These are phyloP conservation scores for Heteropelma amictum DNA, from an alignment of 2,888 invertebrate species.

Conservation along the genomic window DNA sequence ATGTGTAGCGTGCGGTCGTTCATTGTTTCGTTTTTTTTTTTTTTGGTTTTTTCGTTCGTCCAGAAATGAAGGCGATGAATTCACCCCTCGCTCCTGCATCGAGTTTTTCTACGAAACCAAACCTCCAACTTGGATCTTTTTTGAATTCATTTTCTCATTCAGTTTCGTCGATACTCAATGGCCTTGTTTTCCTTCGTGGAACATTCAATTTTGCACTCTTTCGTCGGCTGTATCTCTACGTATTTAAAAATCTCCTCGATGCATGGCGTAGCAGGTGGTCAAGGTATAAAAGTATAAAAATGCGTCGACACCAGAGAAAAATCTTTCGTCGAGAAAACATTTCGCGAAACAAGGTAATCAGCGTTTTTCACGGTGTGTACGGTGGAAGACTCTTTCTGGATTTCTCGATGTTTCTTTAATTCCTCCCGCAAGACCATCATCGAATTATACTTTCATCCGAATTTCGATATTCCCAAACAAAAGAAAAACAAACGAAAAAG, in stretches of 20 bases:
- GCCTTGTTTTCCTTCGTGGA: constrained; percentile 16
- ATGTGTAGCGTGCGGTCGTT: not conserved
- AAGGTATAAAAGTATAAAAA: constrained; percentile 67
- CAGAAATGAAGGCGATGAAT: constrained; percentile 61
- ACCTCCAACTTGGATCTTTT: too few relatives aligned
- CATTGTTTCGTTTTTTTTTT: constrained; percentile 1
- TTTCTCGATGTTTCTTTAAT: not conserved
- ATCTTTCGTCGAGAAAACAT: constrained; percentile 68
- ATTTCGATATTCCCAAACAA: constrained; percentile 6
- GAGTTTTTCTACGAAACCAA: constrained; percentile 51
- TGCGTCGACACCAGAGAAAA: constrained; percentile 67
- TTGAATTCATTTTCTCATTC: not conserved
- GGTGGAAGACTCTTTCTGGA: constrained; percentile 45
- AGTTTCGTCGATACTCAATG: not conserved
- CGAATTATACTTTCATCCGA: constrained; percentile 26
- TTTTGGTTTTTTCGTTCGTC: constrained; percentile 12
- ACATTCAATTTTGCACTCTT: constrained; percentile 32
- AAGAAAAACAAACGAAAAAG: not conserved
- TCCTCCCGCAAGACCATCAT: constrained; percentile 18
- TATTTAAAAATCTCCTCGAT: constrained; percentile 58
- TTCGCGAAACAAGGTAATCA: constrained; percentile 59
- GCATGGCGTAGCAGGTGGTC: constrained; percentile 60
- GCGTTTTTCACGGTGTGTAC: constrained; percentile 31
- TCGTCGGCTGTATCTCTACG: constrained; percentile 12
- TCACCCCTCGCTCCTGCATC: constrained; percentile 61